Evolutionary conservation across 2,888 invertebrate genomes (phyloP), one percentile per base, ranked within the genome.

Genomic region (Lathronympha strigana): DNA sequence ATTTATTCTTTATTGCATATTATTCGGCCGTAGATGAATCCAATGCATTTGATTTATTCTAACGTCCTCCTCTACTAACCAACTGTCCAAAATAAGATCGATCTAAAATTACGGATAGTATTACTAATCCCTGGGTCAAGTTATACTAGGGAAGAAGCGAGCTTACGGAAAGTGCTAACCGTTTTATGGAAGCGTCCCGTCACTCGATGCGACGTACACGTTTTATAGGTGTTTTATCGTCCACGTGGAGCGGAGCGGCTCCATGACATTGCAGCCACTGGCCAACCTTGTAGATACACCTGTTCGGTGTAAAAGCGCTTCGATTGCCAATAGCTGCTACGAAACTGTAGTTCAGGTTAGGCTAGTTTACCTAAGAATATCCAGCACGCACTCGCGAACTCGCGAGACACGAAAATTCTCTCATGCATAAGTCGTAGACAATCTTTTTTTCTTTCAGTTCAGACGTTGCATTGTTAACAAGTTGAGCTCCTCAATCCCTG

Each of bases 151-250:
- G 0, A 21, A 11, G 9, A 9, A 21, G 19, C 19, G 1, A 19
- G 19, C 9, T 43, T 21, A 21, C 19, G 11, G 19, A 19, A 13
- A 21, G 19, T 43, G 19, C 17, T 15, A 15, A 1, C 17, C 8
- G 43, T 11, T 43, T 1, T 19, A 43, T 21, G 19, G 13, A 19
- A 19, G 43, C 43, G 3, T 11, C 45, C 4, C 19, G 21, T 11
- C 31, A 19, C 17, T 31, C 33, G 31, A 50, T 28, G 9, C n/a
- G 11, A 23, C 50, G 36, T 23, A 15, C 38, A 15, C 25, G 15
- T 19, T 54, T 38, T 54, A 54, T 38, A 23, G 38, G 17, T 1
- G 23, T 54, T 54, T 54, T 54, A 54, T 54, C 36, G 40, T 40
- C 40, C 54, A 54, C 54, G 54, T 54, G 54, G 25, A 54, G 11